Evolutionary conservation across 1,140 invertebrate species (phyloP), one percentile per base, ranked within the genome.

Genomic region (Drosophila rufa): DNA sequence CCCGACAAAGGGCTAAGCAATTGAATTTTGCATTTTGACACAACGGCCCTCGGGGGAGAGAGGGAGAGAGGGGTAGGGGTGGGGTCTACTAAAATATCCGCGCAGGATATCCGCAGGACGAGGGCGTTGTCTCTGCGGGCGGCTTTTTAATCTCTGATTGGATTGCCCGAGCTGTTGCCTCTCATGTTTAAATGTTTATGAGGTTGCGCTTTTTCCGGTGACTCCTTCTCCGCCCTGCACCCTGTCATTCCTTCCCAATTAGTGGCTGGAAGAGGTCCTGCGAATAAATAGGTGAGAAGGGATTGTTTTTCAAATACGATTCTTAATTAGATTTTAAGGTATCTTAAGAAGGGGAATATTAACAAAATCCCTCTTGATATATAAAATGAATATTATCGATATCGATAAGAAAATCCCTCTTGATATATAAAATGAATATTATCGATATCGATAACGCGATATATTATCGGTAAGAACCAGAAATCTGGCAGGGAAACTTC

Each of bases 11-110:
- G 79, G 75, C 65, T 64, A 75, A 85, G 71, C 85, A 92, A 92
- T 92, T 92, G 90, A 92, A 92, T 92, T 91, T 90, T 84, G 89
- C 89, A 91, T 91, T 91, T 79, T 91, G 80, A 81, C 89, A 84
- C 77, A 75, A 60, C 67, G 36, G 50, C 14, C 14, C 45, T 48
- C 22, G 25, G 25, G 45, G 43, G 43, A 14, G 8, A 38, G 25
- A 6, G 11, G 25, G 25, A 9, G 5, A 8, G 19, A 22, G 19
- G 19, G 19, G 19, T 22, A 19, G 19, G 19, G 19, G 19, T 22
- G 19, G 19, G 17, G 30, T 25, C 43, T 25, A 11, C 47, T 11
- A 30, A 33, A 9, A 46, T 12, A 40, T 19, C 60, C 38, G 30
- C 19, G 40, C 14, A 61, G 30, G 17, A 56, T 8, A 25, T 66